These are phyloP conservation scores for Rhamnusium bicolor DNA, from an alignment of 2,888 invertebrate species.

Conservation along the genomic window DNA sequence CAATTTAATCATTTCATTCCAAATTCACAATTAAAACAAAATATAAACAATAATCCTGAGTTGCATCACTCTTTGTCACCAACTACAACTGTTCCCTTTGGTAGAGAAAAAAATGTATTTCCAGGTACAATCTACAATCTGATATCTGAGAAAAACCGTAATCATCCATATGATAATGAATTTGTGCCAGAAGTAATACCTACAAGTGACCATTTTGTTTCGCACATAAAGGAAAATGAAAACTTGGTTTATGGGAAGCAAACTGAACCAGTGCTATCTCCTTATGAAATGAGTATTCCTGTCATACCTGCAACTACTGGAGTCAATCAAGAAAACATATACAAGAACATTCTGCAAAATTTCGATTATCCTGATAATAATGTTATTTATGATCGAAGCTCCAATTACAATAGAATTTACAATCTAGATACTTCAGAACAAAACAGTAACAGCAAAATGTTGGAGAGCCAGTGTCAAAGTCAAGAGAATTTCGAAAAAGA, in stretches of 20 bases:
- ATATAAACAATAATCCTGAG: not conserved
- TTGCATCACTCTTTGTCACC: too few relatives aligned
- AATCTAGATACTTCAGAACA: not conserved
- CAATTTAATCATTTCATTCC: not conserved
- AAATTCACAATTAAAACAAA: not conserved
- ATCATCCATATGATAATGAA: not conserved
- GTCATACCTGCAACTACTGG: constrained; percentile 31
- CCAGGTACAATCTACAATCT: not conserved
- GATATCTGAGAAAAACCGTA: not conserved
- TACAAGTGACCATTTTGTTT: not conserved
- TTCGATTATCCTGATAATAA: constrained; percentile 3
- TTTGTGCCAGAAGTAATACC: not conserved
- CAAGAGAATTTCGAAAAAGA: not conserved
- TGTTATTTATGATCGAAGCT: not conserved
- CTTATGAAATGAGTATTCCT: constrained; percentile 41
- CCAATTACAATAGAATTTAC: not conserved
- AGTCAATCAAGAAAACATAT: not conserved
- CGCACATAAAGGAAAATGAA: not conserved
- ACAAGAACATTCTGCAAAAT: not conserved
- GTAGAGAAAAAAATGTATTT: not conserved
- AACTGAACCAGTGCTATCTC: constrained; percentile 35
- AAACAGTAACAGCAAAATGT: not conserved
- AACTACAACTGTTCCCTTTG: too few relatives aligned
- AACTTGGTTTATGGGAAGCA: constrained; percentile 34
- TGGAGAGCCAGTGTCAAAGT: not conserved